Evolutionary conservation across 2,888 invertebrate species (phyloP), one percentile per base, ranked within the genome.

Genomic region (Tiliacea aurago): DNA sequence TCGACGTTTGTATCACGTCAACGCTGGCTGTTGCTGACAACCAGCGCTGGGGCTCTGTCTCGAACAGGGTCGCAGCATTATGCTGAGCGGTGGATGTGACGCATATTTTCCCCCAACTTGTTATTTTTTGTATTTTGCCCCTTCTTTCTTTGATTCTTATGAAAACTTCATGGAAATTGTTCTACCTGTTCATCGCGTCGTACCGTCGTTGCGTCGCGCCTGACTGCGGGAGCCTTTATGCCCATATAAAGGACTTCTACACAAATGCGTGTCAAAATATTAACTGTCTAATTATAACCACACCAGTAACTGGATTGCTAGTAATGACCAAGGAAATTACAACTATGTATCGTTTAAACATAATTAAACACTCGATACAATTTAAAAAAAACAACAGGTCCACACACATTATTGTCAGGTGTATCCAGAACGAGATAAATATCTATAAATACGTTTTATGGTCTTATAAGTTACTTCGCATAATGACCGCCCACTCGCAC

Each of bases 361-460:
- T n/a, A 20, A 66, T 53, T 55, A 65, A 65, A 81, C 53, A 65
- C 28, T 15, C 56, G 18, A 79, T 65, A 49, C 23, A 70, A 53
- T 28, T 58, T 53, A 67, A 3, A 11, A 45, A 56, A 68, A 28
- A 58, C 6, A 45, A 61, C 49, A 49, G 20, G 62, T 64, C 37
- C 41, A n/a, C 15, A 18, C 37, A 37, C 63, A 58, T 23, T 76
- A 82, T 65, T 68, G 78, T 77, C 80, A 80, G 83, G 78, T 80
- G 83, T 82, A 82, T 78, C 68, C 81, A 76, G 61, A 70, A 65
- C 28, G n/a, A 78, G 83, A 80, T 80, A 62, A 70, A 71, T 78
- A 80, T 80, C 80, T 82, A 63, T 71, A 82, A 82, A 82, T 71
- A 49, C 68, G 67, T 71, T 82, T 62, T 69, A 73, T 59, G 63